A percentile compares a stretch with the other conserved stretches of the same genome.
Evolutionary conservation across 2,113 vertebrate genomes (phyloP).

Genomic region (Parotia lawesii): DNA sequence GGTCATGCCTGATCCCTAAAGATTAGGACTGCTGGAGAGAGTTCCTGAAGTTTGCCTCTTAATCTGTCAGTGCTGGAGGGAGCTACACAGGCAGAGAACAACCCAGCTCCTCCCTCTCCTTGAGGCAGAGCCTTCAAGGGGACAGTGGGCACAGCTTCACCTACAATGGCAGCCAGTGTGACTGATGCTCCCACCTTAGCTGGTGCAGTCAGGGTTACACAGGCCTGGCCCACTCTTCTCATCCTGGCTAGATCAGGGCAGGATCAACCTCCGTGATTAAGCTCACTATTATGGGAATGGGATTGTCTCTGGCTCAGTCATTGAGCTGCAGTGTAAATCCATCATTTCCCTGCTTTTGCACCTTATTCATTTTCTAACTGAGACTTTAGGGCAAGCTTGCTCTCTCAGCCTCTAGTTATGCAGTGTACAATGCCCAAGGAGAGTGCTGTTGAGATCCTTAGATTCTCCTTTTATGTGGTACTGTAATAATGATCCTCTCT

Average conservation of each 20-base stretch:
- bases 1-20: neutral
- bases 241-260: neutral
- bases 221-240: neutral
- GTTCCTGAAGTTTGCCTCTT: neutral
- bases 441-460: neutral
- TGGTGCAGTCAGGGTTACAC: neutral
- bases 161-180: rapidly evolving
- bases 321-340: neutral
- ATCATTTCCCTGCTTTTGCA: neutral
- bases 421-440: neutral
- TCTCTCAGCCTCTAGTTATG: neutral
- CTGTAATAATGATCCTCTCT: neutral
- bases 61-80: neutral
- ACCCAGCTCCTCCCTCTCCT: neutral
- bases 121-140: neutral
- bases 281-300: neutral
- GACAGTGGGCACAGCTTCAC: rapidly evolving
- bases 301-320: neutral
- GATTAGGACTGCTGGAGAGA: neutral
- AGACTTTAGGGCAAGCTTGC: neutral
- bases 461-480: neutral
- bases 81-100: neutral
- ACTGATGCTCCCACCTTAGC: neutral
- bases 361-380: neutral
- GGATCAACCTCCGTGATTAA: neutral